Evolutionary conservation across 2,113 vertebrate species (phyloP).

Genomic region (Prionailurus bengalensis): DNA sequence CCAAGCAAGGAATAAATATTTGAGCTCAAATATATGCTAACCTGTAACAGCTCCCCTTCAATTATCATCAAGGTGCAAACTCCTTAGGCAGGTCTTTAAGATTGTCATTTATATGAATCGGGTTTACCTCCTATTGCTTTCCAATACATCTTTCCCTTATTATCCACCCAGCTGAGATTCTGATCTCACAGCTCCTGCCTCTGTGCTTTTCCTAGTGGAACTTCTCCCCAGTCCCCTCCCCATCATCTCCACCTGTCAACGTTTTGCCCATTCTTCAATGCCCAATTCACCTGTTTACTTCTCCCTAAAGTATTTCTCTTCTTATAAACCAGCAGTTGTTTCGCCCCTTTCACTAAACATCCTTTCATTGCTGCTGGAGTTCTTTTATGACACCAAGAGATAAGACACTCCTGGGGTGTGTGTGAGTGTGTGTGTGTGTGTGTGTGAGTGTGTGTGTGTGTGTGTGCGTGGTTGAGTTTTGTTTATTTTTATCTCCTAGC

Average conservation of each 20-base stretch:
- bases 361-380: not conserved
- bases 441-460: accelerated
- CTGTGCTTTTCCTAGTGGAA: not conserved
- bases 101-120: not conserved
- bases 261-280: not conserved
- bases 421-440: not conserved
- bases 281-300: not conserved
- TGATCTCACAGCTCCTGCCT: not conserved
- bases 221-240: not conserved
- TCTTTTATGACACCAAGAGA: not conserved
- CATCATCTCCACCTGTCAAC: not conserved
- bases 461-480: not conserved
- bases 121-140: not conserved
- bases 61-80: not conserved
- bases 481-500: not conserved
- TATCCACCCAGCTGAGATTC: not conserved
- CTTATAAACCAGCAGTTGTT: not conserved
- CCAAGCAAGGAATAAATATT: not conserved
- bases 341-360: not conserved
- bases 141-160: not conserved
- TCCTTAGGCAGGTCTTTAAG: not conserved
- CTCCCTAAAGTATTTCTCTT: not conserved
- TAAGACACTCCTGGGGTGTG: not conserved
- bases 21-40: not conserved
- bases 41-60: not conserved